Conservation (phyloP, 2,113 vertebrate genomes). For the Neotoma lepida region DNA sequence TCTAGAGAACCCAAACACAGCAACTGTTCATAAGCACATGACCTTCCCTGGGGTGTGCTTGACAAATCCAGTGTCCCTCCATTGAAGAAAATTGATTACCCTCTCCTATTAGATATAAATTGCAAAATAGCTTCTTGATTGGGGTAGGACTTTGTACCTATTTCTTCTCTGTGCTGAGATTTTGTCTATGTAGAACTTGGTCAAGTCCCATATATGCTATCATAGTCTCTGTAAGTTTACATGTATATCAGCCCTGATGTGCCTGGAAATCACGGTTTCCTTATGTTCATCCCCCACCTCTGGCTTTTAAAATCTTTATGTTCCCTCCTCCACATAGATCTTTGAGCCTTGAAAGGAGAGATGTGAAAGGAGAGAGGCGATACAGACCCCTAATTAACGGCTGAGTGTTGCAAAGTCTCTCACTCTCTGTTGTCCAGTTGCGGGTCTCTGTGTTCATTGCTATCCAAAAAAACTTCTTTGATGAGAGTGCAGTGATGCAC, state of each 20-base stretch:
- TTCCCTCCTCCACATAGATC: too few species aligned
- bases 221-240: not conserved
- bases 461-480: not conserved
- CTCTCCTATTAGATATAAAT: not conserved
- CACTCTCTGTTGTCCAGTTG: not conserved
- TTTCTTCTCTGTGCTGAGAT: not conserved
- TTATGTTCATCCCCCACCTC: not conserved
- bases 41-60: too few species aligned
- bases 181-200: not conserved
- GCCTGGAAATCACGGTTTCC: not conserved
- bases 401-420: not conserved
- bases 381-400: too few species aligned
- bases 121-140: not conserved
- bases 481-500: not conserved
- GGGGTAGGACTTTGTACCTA: not conserved
- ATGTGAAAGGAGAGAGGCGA: too few species aligned
- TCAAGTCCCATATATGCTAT: not conserved
- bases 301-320: not conserved
- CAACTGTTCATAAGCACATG: not conserved
- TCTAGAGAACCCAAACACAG: not conserved
- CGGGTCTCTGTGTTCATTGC: not conserved
- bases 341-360: not conserved
- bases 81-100: not conserved
- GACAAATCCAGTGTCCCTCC: not conserved
- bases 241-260: not conserved